A percentile compares a stretch with the other conserved stretches of the same genome.
phyloP scores from a whole-genome alignment of 2,888 invertebrate species.

The Melangyna quadrimaculata region DNA sequence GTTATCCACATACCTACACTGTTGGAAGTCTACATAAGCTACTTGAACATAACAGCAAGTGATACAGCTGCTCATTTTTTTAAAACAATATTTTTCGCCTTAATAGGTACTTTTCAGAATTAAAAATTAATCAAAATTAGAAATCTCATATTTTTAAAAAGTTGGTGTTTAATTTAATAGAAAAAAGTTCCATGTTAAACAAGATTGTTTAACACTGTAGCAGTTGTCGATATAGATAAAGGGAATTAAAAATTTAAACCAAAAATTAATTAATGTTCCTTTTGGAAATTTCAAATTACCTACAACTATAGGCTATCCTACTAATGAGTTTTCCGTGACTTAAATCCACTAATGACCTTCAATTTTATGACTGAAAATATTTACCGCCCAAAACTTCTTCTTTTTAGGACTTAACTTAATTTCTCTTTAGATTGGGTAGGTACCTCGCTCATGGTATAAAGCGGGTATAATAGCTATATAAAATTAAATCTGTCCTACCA shows the following conservation, averaged over 20 bases:
- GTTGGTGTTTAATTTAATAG: no score
- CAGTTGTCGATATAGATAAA: no score
- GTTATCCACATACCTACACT: no score
- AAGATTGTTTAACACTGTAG: no score
- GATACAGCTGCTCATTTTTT: no score
- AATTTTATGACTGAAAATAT: neutral
- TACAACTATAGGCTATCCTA: neutral
- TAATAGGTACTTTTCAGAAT: no score
- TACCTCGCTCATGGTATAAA: neutral
- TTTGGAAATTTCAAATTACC: neutral
- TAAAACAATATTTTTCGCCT: no score
- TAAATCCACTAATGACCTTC: constrained; percentile 15
- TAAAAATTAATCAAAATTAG: no score
- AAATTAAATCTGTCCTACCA: constrained; percentile 30
- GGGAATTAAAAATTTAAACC: neutral
- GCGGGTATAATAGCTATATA: constrained; percentile 6
- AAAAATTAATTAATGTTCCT: neutral
- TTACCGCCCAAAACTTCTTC: neutral
- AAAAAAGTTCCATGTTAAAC: no score
- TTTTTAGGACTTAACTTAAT: neutral
- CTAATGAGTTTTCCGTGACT: neutral
- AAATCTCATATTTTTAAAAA: no score
- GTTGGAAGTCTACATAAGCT: no score
- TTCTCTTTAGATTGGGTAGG: neutral
- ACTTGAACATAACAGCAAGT: no score